Evolutionary conservation across 2,113 vertebrate species (phyloP), one percentile per base, ranked within the genome.

Genomic region (Geococcyx californianus): DNA sequence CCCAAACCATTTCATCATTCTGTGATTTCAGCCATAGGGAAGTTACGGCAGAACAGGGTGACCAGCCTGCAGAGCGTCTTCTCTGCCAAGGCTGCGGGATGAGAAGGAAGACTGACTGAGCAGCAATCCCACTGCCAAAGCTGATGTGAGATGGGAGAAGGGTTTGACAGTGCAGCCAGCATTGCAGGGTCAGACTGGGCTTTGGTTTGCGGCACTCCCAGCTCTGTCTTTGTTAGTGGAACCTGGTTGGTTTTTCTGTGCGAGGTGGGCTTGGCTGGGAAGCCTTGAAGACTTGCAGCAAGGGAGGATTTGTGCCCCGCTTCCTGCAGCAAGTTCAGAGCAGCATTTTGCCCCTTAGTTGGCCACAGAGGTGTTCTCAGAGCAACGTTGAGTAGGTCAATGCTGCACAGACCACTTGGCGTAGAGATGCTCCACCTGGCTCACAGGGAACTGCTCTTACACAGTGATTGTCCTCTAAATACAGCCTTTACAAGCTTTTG

Each of bases 171-270:
- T 17, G 26, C 28, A 51, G 40, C 8, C 11, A 15, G 2, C 1
- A 17, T 38, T 58, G 23, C 63, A 47, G 51, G 40, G 72, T 33
- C 40, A 16, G 84, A 29, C 80, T 63, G 54, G 55, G 59, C 59
- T 83, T 69, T 44, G 31, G 21, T 70, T 75, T 1, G 1, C 40
- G 23, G 10, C 29, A 25, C 56, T 69, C 51, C 24, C 1, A 2
- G 23, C 8, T 76, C 20, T 34, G 44, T 38, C 16, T 16, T 33
- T 33, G 33, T 0, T 0, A 74, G 59, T 9, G 16, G 55, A 67
- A 23, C 6, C 0, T 1, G 54, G 10, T 28, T 0, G 0, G n/a
- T 36, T 40, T 93, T 77, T 85, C 62, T 44, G 28, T 25, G 70
- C 9, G 3, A 29, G 54, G 14, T 9, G 20, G 6, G 5, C 26